Percentiles rank a stretch among this genome's conserved stretches.
phyloP scores from a whole-genome alignment of 2,113 vertebrate species.

The Podiceps cristatus region DNA sequence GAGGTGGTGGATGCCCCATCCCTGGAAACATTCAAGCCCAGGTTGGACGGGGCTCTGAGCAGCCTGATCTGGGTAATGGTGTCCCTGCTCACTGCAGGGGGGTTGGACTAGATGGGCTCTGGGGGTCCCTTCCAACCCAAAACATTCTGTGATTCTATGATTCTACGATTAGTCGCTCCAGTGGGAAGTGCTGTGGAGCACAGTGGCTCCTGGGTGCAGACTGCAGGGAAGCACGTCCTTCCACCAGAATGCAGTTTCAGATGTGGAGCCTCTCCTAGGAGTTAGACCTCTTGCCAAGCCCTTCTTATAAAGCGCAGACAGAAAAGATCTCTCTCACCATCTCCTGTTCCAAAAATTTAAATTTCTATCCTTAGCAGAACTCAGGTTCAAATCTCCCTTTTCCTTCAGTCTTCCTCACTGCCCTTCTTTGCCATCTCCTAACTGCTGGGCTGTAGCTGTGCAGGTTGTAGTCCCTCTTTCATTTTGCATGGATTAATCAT shows the following conservation, averaged over 20 bases:
- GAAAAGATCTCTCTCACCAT: background rate
- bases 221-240: background rate
- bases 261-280: background rate
- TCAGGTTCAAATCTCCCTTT: background rate
- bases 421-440: background rate
- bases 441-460: background rate
- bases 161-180: too few species aligned
- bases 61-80: too few species aligned
- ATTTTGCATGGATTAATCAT: background rate
- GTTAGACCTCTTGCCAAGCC: background rate
- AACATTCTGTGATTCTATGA: too few species aligned
- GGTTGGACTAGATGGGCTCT: too few species aligned
- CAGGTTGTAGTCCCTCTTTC: background rate
- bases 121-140: too few species aligned
- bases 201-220: background rate
- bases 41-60: too few species aligned
- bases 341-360: background rate
- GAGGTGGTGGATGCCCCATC: too few species aligned
- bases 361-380: background rate
- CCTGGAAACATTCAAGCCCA: too few species aligned
- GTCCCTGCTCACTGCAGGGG: too few species aligned
- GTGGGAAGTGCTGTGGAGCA: background rate
- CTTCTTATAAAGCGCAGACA: background rate
- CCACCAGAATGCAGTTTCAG: background rate
- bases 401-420: background rate